phyloP scores from a whole-genome alignment of 2,888 invertebrate species.

The Hoplodrina blanda region DNA sequence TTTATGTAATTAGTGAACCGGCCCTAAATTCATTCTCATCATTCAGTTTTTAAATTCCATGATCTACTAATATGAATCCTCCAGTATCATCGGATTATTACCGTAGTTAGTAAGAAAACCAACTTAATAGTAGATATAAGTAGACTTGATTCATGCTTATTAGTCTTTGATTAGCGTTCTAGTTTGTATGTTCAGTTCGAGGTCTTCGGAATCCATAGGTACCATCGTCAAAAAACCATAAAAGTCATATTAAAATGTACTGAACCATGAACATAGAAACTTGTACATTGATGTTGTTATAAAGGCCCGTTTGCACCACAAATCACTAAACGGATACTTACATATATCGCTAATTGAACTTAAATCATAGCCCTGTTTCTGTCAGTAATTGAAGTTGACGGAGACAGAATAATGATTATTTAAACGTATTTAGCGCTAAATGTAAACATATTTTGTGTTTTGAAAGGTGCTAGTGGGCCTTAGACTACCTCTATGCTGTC shows the following conservation, averaged over 20 bases:
- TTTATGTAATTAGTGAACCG: background rate
- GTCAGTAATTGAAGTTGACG: background rate
- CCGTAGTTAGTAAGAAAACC: slow-evolving; percentile 47
- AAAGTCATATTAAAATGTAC: background rate
- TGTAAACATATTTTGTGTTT: background rate
- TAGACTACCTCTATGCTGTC: slow-evolving; percentile 14
- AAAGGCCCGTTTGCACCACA: background rate
- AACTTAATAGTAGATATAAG: slow-evolving; percentile 12
- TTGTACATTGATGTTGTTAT: slow-evolving; percentile 16
- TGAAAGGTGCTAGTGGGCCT: background rate
- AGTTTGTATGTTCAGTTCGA: slow-evolving; percentile 35
- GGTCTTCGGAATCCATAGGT: background rate
- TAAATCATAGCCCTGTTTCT: background rate
- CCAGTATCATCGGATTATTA: slow-evolving; percentile 40
- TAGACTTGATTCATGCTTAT: slow-evolving; percentile 50
- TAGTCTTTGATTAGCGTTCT: slow-evolving; percentile 23
- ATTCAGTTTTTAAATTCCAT: slow-evolving; percentile 1
- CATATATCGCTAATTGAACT: background rate
- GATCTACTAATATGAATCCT: slow-evolving; percentile 25
- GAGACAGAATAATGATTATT: background rate
- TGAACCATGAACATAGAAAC: slow-evolving; percentile 25
- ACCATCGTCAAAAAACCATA: background rate
- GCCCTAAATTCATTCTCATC: background rate
- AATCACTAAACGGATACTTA: background rate
- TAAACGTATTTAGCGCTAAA: too few relatives aligned